Base-by-base conservation (phyloP, 2,888 invertebrate genomes). In the Lathronympha strigana region DNA sequence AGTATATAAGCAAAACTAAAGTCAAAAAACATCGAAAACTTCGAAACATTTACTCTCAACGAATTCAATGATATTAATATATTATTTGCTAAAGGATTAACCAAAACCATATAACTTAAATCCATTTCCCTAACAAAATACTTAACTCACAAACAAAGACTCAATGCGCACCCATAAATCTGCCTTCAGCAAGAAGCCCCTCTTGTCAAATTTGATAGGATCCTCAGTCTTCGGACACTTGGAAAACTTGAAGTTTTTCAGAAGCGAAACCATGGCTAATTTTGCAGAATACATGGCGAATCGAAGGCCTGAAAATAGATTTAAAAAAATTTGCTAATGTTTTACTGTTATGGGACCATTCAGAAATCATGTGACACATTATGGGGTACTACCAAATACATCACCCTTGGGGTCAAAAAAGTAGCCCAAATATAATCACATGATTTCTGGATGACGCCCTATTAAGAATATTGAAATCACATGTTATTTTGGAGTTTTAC, bases 241-340 rank as follows among this genome's bases (percentile, higher is more conserved):
- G 6, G 82, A 80, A 69, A 93, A 81, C 63, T 84, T 83, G 72
- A 90, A 93, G 67, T 90, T 88, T 73, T 83, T 86, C 67, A 93
- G 69, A 1, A 93, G 76, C 31, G 84, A 75, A 1, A 90, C 87
- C 81, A 93, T 84, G 1, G 88, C 92, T 50, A 85, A 67, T 76
- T 93, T 93, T 0, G 88, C 90, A 49, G 92, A 90, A 71, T 90
- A 81, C 83, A 93, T 82, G 1, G 93, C 93, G 72, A 93, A 93
- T 54, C 93, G 79, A 69, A 89, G 76, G 64, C 93, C 93, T 93
- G 82, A n/a, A 83, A 86, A 61, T 69, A 60, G 61, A 55, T 15
- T 13, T 40, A 33, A 19, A 50, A 15, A 28, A 43, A 43, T 0
- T 43, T 43, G 9, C 0, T 11, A 43, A 2, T 43, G 1, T 25